Evolutionary conservation across 2,888 invertebrate genomes (phyloP).

Genomic region (Catocala fraxini): DNA sequence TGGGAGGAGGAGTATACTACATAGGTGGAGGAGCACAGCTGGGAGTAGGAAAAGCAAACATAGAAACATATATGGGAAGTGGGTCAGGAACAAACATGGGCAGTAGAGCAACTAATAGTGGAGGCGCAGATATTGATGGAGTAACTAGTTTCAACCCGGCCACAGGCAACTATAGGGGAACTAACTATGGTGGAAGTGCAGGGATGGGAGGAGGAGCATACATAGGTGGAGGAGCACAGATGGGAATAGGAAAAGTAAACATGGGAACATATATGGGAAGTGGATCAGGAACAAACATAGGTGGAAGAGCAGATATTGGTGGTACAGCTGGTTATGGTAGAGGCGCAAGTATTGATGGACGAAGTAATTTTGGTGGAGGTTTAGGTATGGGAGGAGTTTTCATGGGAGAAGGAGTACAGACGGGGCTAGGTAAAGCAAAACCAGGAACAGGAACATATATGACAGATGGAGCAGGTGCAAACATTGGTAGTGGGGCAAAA

Average conservation of each 20-base stretch:
- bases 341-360: too few relatives aligned
- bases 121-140: background rate
- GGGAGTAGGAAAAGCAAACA: background rate
- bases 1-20: too few relatives aligned
- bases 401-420: too few relatives aligned
- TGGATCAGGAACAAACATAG: background rate
- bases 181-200: background rate
- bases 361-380: too few relatives aligned
- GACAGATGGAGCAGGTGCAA: too few relatives aligned
- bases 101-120: background rate
- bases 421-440: too few relatives aligned
- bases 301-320: background rate
- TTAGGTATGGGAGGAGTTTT: too few relatives aligned
- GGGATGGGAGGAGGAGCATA: background rate
- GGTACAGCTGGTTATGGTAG: background rate
- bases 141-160: background rate
- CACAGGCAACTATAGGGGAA: background rate
- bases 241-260: background rate
- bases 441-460: too few relatives aligned
- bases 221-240: background rate
- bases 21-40: background rate
- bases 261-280: background rate
- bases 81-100: background rate
- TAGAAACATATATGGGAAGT: too few relatives aligned
- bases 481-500: too few relatives aligned